Conservation (phyloP, 2,888 invertebrate genomes). For the Limnephilus lunatus region DNA sequence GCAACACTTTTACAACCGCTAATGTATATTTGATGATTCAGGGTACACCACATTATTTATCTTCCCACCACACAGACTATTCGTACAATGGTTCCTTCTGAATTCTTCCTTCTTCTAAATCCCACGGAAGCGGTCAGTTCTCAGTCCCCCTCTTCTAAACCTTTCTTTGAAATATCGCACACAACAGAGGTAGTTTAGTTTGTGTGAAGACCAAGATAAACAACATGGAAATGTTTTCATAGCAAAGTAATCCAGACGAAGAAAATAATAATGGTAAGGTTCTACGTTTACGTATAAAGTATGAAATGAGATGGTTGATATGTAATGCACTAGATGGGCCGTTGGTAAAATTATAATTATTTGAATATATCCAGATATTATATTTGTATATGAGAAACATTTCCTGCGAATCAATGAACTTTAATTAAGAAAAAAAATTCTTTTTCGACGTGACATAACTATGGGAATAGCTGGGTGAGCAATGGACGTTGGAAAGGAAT, state of each 20-base stretch:
- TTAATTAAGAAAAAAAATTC: too few relatives aligned
- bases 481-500: too few relatives aligned
- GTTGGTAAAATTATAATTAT: too few relatives aligned
- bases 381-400: too few relatives aligned
- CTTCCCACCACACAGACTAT: background rate
- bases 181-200: background rate
- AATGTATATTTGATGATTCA: background rate
- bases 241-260: constrained; percentile 37
- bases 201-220: background rate
- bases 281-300: background rate
- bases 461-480: too few relatives aligned
- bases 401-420: too few relatives aligned
- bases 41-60: background rate
- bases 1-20: background rate
- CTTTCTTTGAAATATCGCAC: constrained; percentile 11
- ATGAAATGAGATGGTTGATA: background rate
- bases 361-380: too few relatives aligned
- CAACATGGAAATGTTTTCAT: constrained; percentile 7
- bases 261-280: constrained; percentile 20
- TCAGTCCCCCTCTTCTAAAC: background rate
- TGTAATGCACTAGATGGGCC: background rate
- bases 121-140: background rate
- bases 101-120: background rate
- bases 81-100: background rate
- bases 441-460: too few relatives aligned